These are phyloP conservation scores for Notarius lentiginosus DNA, from an alignment of 2,113 vertebrate species.

Conservation along the genomic window DNA sequence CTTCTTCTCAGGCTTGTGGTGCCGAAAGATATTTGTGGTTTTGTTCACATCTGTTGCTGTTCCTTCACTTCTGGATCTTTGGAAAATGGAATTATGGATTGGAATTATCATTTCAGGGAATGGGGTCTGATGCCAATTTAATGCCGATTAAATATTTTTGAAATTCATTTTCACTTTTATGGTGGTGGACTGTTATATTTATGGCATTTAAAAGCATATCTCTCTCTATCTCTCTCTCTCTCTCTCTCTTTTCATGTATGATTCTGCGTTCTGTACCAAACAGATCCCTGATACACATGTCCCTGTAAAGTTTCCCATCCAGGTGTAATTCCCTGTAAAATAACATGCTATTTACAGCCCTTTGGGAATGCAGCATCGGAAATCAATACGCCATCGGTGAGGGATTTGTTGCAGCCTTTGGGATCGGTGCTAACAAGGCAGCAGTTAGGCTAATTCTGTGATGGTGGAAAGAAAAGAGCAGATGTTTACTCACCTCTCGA, in stretches of 20 bases:
- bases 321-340: slow-evolving; percentile 96
- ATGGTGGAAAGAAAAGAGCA: slow-evolving; percentile 63
- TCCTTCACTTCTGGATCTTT: slow-evolving; percentile 9
- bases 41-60: neutral
- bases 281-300: slow-evolving; percentile 71
- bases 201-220: neutral
- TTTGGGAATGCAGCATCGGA: slow-evolving; percentile 75
- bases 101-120: neutral
- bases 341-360: slow-evolving; percentile 88
- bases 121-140: neutral
- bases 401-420: slow-evolving; percentile 61
- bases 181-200: neutral
- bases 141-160: neutral
- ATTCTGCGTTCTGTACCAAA: slow-evolving; percentile 25
- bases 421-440: slow-evolving; percentile 50
- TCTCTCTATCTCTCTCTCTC: neutral
- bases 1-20: neutral
- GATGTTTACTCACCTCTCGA: slow-evolving; percentile 59
- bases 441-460: slow-evolving; percentile 77
- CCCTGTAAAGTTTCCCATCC: slow-evolving; percentile 92
- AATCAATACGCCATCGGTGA: slow-evolving; percentile 70
- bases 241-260: no score
- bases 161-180: neutral
- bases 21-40: slow-evolving; percentile 16
- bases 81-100: neutral